Percentiles rank a stretch among this genome's conserved stretches.
Conservation (phyloP, 2,888 invertebrate species). For the Adelognathus sp. region DNA sequence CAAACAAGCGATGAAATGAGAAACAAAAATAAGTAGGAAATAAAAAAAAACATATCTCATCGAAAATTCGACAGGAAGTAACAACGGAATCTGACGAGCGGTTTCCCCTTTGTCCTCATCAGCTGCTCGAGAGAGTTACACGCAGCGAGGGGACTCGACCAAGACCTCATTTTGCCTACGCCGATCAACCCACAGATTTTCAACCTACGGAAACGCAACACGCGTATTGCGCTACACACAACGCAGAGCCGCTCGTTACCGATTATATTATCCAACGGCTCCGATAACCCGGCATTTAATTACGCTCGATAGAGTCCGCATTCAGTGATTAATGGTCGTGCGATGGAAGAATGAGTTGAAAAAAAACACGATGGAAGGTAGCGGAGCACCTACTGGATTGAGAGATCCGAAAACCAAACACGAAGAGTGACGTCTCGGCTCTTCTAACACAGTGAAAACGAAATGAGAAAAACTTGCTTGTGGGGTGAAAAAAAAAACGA, state of each 20-base stretch:
- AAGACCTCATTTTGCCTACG: slow-evolving; percentile 72
- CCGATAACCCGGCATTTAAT: slow-evolving; percentile 54
- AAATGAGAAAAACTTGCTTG: neutral
- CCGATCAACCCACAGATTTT: slow-evolving; percentile 66
- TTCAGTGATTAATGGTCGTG: slow-evolving; percentile 41
- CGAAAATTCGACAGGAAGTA: slow-evolving; percentile 56
- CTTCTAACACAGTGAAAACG: too few species aligned
- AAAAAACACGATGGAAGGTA: slow-evolving; percentile 14
- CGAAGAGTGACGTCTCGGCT: slow-evolving; percentile 23
- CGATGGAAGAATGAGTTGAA: slow-evolving; percentile 17
- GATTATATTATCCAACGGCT: slow-evolving; percentile 44
- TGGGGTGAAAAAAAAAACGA: neutral
- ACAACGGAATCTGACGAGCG: slow-evolving; percentile 48
- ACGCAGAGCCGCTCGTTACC: slow-evolving; percentile 31
- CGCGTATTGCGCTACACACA: slow-evolving; percentile 25
- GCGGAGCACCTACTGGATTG: neutral
- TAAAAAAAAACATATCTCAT: slow-evolving; percentile 10
- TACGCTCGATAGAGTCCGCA: slow-evolving; percentile 41
- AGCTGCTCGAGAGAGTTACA: slow-evolving; percentile 60
- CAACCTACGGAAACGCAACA: slow-evolving; percentile 63
- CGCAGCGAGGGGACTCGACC: too few species aligned
- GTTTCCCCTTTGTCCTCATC: slow-evolving; percentile 42
- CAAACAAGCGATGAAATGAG: too few species aligned
- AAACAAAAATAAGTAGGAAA: too few species aligned
- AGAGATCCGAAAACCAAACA: neutral